Evolutionary conservation across 2,888 invertebrate species (phyloP).

Genomic region (Limnephilus marmoratus): DNA sequence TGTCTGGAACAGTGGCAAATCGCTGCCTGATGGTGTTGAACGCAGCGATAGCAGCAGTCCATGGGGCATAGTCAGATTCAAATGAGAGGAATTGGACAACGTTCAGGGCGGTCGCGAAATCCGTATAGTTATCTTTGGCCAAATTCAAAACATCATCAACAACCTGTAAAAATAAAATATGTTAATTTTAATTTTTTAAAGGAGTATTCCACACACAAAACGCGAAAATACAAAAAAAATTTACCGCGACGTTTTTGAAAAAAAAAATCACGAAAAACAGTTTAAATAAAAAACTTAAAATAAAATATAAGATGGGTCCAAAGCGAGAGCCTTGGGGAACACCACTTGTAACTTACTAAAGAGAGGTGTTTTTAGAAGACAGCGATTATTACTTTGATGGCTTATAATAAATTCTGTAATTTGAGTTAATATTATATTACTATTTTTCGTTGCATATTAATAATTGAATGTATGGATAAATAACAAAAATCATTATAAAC

Average conservation of each 20-base stretch:
- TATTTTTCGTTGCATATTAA: too few species aligned
- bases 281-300: background rate
- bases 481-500: too few species aligned
- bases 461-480: too few species aligned
- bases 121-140: constrained; percentile 81
- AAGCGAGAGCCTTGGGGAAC: background rate
- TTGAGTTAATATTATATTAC: background rate
- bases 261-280: background rate
- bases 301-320: background rate
- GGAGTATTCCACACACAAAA: too few species aligned
- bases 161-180: constrained; percentile 71
- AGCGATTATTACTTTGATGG: background rate
- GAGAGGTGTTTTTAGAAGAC: background rate
- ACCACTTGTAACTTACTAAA: background rate
- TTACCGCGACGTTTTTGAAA: background rate
- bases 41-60: constrained; percentile 82
- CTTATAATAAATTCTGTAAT: background rate
- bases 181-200: background rate
- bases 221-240: too few species aligned
- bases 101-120: constrained; percentile 80
- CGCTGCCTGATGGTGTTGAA: constrained; percentile 76
- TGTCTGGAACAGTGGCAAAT: constrained; percentile 71
- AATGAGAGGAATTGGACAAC: constrained; percentile 82
- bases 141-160: constrained; percentile 88
- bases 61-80: constrained; percentile 87